These are phyloP conservation scores for Margarornis squamiger DNA, from an alignment of 2,797 vertebrate genomes.

Conservation along the genomic window DNA sequence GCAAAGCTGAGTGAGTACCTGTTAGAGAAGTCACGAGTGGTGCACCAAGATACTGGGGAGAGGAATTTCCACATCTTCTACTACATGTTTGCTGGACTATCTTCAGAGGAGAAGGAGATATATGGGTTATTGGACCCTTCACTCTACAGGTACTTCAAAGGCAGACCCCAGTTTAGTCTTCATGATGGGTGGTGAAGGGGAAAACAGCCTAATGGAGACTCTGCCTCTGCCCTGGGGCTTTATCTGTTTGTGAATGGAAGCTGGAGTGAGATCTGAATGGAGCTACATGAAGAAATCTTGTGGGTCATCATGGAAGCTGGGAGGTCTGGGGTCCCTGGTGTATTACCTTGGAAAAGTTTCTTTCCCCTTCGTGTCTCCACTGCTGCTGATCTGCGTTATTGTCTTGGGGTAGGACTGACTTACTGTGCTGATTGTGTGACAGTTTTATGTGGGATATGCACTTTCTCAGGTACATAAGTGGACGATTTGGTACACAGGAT, in stretches of 20 bases:
- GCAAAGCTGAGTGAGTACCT: constrained; percentile 83
- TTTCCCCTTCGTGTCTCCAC: background rate
- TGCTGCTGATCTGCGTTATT: background rate
- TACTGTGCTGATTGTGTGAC: background rate
- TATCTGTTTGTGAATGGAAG: background rate
- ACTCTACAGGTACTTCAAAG: constrained; percentile 73
- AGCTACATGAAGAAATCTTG: background rate
- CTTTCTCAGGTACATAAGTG: constrained; percentile 75
- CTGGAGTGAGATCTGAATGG: background rate
- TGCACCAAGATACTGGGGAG: constrained; percentile 78
- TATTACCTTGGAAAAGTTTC: background rate
- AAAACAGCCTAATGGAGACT: background rate
- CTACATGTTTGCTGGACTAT: constrained; percentile 79
- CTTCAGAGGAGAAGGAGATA: constrained; percentile 73
- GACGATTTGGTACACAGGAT: constrained; percentile 62
- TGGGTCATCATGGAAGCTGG: background rate
- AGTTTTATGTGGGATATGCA: background rate
- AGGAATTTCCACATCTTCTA: constrained; percentile 84
- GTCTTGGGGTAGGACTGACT: background rate
- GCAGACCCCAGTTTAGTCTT: background rate
- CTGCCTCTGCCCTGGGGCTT: background rate
- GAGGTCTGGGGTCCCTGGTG: background rate
- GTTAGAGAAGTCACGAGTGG: constrained; percentile 80
- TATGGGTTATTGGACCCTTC: constrained; percentile 79
- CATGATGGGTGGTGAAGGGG: background rate